Evolutionary conservation across 2,113 vertebrate species (phyloP).

Genomic region (Austrofundulus limnaeus): DNA sequence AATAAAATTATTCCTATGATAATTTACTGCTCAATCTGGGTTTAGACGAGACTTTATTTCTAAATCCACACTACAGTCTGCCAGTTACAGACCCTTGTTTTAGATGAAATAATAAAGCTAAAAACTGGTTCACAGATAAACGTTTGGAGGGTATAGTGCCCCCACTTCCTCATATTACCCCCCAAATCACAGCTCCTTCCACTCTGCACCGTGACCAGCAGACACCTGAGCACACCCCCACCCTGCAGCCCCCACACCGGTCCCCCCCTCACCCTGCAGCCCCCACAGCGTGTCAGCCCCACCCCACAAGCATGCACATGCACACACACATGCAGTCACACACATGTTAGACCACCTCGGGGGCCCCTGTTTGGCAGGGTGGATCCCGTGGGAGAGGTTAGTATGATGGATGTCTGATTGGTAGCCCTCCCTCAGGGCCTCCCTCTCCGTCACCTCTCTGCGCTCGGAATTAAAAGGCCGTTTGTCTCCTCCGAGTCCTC

Average conservation of each 20-base stretch:
- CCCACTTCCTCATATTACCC: background rate
- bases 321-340: conserved; percentile 28
- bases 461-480: conserved; percentile 84
- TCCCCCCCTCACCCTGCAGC: conserved; percentile 19
- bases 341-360: conserved; percentile 68
- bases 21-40: no score
- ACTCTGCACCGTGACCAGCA: conserved; percentile 50
- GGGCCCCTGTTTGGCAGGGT: conserved; percentile 72
- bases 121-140: no score
- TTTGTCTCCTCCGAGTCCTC: conserved; percentile 85
- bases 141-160: no score
- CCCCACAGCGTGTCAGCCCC: conserved; percentile 45
- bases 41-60: no score
- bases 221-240: conserved; percentile 64
- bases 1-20: no score
- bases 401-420: conserved; percentile 85
- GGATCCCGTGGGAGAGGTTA: conserved; percentile 77
- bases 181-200: conserved; percentile 7
- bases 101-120: no score
- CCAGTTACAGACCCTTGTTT: no score
- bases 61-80: no score
- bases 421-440: conserved; percentile 81
- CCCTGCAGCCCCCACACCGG: no score
- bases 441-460: conserved; percentile 81
- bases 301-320: conserved; percentile 35